A percentile compares a stretch with the other conserved stretches of the same genome.
Conservation (phyloP, 2,888 invertebrate species). For the Micoletzkya japonica region DNA sequence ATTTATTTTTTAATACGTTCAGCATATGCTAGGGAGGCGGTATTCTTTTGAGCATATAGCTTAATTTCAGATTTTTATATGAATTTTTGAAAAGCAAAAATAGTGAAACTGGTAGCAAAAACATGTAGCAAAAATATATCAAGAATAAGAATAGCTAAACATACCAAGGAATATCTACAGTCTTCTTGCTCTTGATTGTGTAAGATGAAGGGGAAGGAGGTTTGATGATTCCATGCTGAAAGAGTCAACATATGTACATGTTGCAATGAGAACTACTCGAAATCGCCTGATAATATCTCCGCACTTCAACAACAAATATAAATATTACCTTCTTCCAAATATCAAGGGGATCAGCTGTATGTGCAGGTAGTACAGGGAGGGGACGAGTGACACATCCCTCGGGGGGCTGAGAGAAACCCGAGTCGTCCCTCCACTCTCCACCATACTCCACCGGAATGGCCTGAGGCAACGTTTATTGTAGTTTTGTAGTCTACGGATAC, state of each 20-base stretch:
- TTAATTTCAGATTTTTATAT: too few relatives aligned
- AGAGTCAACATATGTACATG: neutral
- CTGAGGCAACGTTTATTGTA: conserved; percentile 18
- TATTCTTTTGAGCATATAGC: too few relatives aligned
- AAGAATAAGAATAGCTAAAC: neutral
- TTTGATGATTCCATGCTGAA: conserved; percentile 14
- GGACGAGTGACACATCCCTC: conserved; percentile 37
- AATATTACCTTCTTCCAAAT: conserved; percentile 7
- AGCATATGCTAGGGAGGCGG: too few relatives aligned
- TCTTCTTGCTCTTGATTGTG: conserved; percentile 17
- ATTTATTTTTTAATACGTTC: too few relatives aligned
- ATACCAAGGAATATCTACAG: conserved; percentile 7
- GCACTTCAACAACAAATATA: too few relatives aligned
- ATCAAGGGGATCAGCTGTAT: neutral
- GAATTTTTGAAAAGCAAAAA: too few relatives aligned
- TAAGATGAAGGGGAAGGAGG: neutral
- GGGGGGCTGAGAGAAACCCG: conserved; percentile 49
- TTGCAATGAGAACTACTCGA: neutral
- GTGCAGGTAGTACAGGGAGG: conserved; percentile 24
- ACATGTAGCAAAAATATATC: too few relatives aligned
- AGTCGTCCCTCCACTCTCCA: conserved; percentile 49
- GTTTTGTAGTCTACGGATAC: neutral
- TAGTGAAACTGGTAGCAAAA: too few relatives aligned
- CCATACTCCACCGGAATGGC: conserved; percentile 54
- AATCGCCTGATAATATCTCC: too few relatives aligned